phyloP scores from a whole-genome alignment of 2,888 invertebrate genomes.

The Cremastinae sp. region DNA sequence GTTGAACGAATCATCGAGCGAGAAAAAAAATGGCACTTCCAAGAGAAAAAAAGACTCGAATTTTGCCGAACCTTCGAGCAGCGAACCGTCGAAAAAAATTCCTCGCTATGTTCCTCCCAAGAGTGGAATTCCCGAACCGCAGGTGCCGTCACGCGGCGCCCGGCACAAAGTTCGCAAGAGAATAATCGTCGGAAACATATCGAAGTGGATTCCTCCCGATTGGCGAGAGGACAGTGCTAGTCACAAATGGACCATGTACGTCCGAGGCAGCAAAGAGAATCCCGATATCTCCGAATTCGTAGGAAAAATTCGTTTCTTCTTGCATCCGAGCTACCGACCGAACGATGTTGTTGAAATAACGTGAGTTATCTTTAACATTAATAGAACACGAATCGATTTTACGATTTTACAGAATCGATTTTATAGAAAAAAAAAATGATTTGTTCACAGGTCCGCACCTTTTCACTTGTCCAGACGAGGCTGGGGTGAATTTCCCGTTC shows the following conservation, averaged over 20 bases:
- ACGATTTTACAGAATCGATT: background rate
- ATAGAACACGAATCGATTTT: background rate
- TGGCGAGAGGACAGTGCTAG: slow-evolving; percentile 87
- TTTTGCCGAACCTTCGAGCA: slow-evolving; percentile 25
- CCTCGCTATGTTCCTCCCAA: slow-evolving; percentile 78
- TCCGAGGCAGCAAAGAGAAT: slow-evolving; percentile 86
- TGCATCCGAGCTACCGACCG: slow-evolving; percentile 93
- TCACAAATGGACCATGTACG: slow-evolving; percentile 95
- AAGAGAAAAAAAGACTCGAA: slow-evolving; percentile 31
- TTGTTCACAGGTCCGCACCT: slow-evolving; percentile 85
- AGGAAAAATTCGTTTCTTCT: slow-evolving; percentile 88
- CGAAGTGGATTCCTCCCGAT: slow-evolving; percentile 89
- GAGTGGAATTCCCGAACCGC: slow-evolving; percentile 67
- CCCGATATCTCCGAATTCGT: slow-evolving; percentile 85
- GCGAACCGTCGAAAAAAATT: slow-evolving; percentile 71
- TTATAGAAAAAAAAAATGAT: background rate
- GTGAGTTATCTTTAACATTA: slow-evolving; percentile 80
- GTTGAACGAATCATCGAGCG: background rate
- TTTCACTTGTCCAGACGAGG: slow-evolving; percentile 92
- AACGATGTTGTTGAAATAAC: slow-evolving; percentile 91
- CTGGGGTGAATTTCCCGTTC: slow-evolving; percentile 95
- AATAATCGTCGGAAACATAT: slow-evolving; percentile 87
- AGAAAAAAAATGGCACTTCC: slow-evolving; percentile 12
- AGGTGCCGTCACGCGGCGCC: slow-evolving; percentile 73
- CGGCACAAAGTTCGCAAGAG: slow-evolving; percentile 75